phyloP scores from a whole-genome alignment of 1,140 invertebrate genomes.

The Anagrus nilaparvatae region DNA sequence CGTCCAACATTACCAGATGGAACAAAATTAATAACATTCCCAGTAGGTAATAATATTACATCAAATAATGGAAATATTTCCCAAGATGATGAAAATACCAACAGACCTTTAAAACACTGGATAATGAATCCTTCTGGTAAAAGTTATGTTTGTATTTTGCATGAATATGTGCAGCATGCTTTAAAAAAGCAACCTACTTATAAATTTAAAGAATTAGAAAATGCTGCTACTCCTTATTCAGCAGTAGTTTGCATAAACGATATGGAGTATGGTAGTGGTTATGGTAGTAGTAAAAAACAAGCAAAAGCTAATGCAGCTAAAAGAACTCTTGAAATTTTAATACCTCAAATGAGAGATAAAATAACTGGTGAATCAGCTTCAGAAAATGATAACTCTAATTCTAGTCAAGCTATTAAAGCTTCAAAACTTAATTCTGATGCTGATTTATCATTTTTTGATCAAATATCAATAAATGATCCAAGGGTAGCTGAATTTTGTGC shows the following conservation, averaged over 20 bases:
- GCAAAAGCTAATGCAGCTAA: conserved; percentile 88
- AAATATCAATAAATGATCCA: conserved; percentile 87
- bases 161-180: conserved; percentile 92
- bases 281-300: conserved; percentile 88
- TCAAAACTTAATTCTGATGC: conserved; percentile 36
- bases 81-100: conserved; percentile 35
- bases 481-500: conserved; percentile 87
- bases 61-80: conserved; percentile 28
- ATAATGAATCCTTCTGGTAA: conserved; percentile 90
- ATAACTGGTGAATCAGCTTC: conserved; percentile 49
- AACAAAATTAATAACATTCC: conserved; percentile 81
- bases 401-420: conserved; percentile 35
- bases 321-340: conserved; percentile 82
- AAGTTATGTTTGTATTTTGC: conserved; percentile 91
- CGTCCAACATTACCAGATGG: conserved; percentile 74
- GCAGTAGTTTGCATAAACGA: conserved; percentile 87
- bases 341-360: conserved; percentile 84
- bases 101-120: conserved; percentile 63
- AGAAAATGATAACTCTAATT: conserved; percentile 42
- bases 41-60: conserved; percentile 38
- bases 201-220: conserved; percentile 87
- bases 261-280: conserved; percentile 85
- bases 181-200: conserved; percentile 88
- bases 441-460: conserved; percentile 76
- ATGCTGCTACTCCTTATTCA: conserved; percentile 85